Base-by-base conservation (phyloP, 2,113 vertebrate genomes). In the Carollia perspicillata region DNA sequence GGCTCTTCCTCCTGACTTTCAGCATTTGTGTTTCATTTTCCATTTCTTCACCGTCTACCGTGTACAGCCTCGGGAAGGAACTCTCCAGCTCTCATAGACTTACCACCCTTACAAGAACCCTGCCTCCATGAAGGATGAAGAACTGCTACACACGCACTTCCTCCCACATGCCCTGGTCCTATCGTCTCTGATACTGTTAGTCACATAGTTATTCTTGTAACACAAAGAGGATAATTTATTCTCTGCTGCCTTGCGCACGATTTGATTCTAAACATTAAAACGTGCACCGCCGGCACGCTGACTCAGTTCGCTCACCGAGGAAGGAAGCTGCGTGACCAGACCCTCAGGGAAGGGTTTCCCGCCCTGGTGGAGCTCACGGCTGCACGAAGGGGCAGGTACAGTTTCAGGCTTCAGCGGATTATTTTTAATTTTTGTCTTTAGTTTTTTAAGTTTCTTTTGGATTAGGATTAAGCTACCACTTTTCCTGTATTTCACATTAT, bases 201-300 rank as follows among this genome's bases (percentile, higher is more conserved):
- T 47, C 35, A 47, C 17, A 16, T 51, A 28, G 14, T 37, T 68
- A 40, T 72, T 58, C 49, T 85, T 71, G 40, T 66, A 66, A 49
- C 35, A 95, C 28, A 14, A 42, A 72, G 37, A 92, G 17, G 84
- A 44, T 63, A 33, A 87, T 47, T 79, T 35, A 53, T 23, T 90
- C 65, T 75, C 60, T 5, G 16, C 14, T 78, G 22, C 17, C 75
- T 28, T 79, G 3, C 33, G 3, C 51, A 44, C 51, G 65, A 28
- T 65, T 63, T 74, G 17, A 74, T 66, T 47, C 33, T 80, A 90
- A 72, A 90, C 63, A 66, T 88, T 49, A 90, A 93, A 95, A 69
- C n/a, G n/a, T n/a, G n/a, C n/a, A n/a, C n/a, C n/a, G n/a, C n/a
- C n/a, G n/a, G n/a, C n/a, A n/a, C n/a, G n/a, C n/a, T n/a, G 37